A percentile compares a stretch with the other conserved stretches of the same genome.
These are phyloP conservation scores for Dendrolimus pini DNA, from an alignment of 2,888 invertebrate species.

Conservation along the genomic window DNA sequence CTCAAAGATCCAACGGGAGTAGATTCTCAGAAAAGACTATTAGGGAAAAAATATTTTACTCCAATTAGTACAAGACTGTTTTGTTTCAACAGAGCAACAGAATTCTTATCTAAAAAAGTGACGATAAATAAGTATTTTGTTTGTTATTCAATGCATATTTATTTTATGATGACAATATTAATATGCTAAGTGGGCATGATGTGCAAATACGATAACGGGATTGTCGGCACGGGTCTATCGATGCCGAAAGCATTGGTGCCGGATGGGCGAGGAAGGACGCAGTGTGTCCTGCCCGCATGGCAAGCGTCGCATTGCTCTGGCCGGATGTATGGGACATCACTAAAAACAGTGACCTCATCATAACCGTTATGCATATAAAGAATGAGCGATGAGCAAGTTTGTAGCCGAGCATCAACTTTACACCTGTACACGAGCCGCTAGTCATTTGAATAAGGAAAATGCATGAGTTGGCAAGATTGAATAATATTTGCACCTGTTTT, in stretches of 20 bases:
- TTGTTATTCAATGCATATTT: background rate
- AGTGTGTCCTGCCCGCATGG: slow-evolving; percentile 14
- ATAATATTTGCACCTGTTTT: too few relatives aligned
- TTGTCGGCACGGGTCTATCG: slow-evolving; percentile 23
- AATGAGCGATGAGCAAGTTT: slow-evolving; percentile 16
- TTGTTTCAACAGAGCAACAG: too few relatives aligned
- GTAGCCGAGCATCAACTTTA: background rate
- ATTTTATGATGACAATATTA: background rate
- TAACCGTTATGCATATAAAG: slow-evolving; percentile 27
- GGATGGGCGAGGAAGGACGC: slow-evolving; percentile 28
- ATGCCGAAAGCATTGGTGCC: slow-evolving; percentile 19
- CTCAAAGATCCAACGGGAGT: too few relatives aligned
- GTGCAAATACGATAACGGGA: slow-evolving; percentile 55
- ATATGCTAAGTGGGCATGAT: slow-evolving; percentile 24
- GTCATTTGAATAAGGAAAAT: slow-evolving; percentile 14
- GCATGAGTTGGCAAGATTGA: slow-evolving; percentile 2
- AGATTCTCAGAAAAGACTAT: too few relatives aligned
- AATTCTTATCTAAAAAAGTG: too few relatives aligned
- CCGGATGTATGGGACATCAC: slow-evolving; percentile 38
- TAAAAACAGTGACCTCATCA: slow-evolving; percentile 50
- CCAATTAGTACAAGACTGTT: too few relatives aligned
- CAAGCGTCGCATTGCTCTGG: slow-evolving; percentile 6
- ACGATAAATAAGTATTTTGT: background rate
- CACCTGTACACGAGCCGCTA: background rate
- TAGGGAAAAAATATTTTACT: too few relatives aligned